Evolutionary conservation across 2,888 invertebrate genomes (phyloP).

Genomic region (Pristionchus maxplancki): DNA sequence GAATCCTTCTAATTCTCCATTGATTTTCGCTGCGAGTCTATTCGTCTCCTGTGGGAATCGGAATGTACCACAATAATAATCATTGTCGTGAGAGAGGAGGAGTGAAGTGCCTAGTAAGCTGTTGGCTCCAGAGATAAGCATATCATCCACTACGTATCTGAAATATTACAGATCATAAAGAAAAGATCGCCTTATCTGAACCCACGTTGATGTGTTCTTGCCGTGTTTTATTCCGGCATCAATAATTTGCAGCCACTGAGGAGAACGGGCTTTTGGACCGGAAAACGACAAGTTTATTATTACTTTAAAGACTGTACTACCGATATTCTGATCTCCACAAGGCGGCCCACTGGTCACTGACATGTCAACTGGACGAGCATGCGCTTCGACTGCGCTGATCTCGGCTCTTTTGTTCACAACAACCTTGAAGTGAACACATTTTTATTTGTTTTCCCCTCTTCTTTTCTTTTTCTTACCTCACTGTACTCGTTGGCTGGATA

Average conservation of each 20-base stretch:
- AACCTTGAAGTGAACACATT: slow-evolving; percentile 55
- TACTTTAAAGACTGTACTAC: not conserved
- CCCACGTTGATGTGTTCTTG: slow-evolving; percentile 28
- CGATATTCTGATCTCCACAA: slow-evolving; percentile 66
- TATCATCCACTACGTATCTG: slow-evolving; percentile 18
- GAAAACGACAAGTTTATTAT: not conserved
- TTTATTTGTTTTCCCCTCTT: not conserved
- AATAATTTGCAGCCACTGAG: slow-evolving; percentile 19
- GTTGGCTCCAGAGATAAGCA: slow-evolving; percentile 49
- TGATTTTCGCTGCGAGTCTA: slow-evolving; percentile 60
- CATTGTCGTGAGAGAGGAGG: slow-evolving; percentile 58
- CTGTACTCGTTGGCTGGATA: slow-evolving; percentile 69
- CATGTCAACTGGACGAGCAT: slow-evolving; percentile 62
- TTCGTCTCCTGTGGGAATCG: slow-evolving; percentile 57
- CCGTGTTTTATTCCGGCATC: slow-evolving; percentile 7
- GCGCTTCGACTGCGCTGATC: slow-evolving; percentile 58
- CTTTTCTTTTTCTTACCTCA: slow-evolving; percentile 55
- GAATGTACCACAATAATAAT: slow-evolving; percentile 65
- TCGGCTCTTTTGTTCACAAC: slow-evolving; percentile 63
- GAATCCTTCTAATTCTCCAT: slow-evolving; percentile 61
- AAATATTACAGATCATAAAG: not conserved
- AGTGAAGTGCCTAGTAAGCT: slow-evolving; percentile 60
- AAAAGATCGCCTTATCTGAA: not conserved
- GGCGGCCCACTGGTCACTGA: slow-evolving; percentile 64
- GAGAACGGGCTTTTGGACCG: not conserved